Percentiles rank a stretch among this genome's conserved stretches.
phyloP scores from a whole-genome alignment of 2,888 invertebrate genomes.

The Drosophila meridionalis region DNA sequence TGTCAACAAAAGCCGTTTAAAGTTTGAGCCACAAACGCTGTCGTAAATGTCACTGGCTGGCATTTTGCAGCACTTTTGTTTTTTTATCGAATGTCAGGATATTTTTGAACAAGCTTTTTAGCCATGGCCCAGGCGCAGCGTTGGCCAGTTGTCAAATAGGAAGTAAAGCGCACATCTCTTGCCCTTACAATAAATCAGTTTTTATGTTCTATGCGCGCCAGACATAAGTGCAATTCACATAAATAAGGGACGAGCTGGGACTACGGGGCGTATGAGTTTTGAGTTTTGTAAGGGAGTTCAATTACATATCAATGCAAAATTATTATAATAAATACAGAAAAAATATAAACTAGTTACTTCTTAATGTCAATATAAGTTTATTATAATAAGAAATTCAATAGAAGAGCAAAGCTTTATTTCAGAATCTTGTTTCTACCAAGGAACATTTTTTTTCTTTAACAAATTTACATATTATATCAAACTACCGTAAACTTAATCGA shows the following conservation, averaged over 20 bases:
- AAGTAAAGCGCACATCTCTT: slow-evolving; percentile 27
- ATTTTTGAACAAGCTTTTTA: slow-evolving; percentile 29
- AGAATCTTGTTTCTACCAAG: too few relatives aligned
- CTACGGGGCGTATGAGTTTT: not conserved
- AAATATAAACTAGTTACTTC: not conserved
- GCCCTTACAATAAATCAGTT: slow-evolving; percentile 48
- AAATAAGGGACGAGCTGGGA: slow-evolving; percentile 12
- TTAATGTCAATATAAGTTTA: not conserved
- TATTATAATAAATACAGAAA: too few relatives aligned
- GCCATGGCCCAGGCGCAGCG: slow-evolving; percentile 15
- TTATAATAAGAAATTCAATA: too few relatives aligned
- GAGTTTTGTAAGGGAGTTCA: too few relatives aligned
- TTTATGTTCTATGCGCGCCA: slow-evolving; percentile 35
- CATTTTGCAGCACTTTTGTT: not conserved
- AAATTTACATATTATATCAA: too few relatives aligned
- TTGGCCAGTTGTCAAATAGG: slow-evolving; percentile 15
- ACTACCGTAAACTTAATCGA: too few relatives aligned
- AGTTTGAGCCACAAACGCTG: slow-evolving; percentile 1
- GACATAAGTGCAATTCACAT: slow-evolving; percentile 28
- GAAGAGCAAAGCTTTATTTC: too few relatives aligned
- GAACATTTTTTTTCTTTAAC: too few relatives aligned
- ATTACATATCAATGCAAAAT: not conserved
- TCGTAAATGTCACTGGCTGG: slow-evolving; percentile 9
- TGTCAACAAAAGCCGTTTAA: not conserved
- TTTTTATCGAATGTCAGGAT: slow-evolving; percentile 3